Evolutionary conservation across 1,140 invertebrate species (phyloP), one percentile per base, ranked within the genome.

Genomic region (fruit fly (Drosophila melanogaster)): DNA sequence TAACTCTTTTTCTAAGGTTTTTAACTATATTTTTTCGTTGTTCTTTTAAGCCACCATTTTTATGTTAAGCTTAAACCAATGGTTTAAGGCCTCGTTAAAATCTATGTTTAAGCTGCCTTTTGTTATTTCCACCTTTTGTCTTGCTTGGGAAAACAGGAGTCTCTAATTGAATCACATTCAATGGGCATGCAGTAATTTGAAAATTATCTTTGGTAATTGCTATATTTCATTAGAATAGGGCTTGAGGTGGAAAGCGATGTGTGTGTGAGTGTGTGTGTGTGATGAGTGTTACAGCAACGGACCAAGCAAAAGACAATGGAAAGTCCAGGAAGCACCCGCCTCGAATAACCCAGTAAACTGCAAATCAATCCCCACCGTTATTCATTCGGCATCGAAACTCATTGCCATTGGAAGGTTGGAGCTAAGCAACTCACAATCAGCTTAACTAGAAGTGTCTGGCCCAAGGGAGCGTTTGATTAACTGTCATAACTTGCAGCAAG

Each of bases 401-500:
- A 40, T 59, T 38, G 33, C 14, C 40, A n/a, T 26, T 24, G 6
- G 15, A 40, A 30, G 10, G 26, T 11, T 30, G 19, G 37, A 7
- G 8, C 12, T 1, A 5, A 4, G 22, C n/a, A 35, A 3, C 11
- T 19, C 30, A 19, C 49, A 58, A 33, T 46, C 41, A 44, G 41
- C n/a, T 43, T 24, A 33, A 46, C 26, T 58, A 24, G 37, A 43
- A 49, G 19, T 62, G n/a, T n/a, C 58, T 47, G 43, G 11, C 37
- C 37, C 5, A 22, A 26, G 24, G 15, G 62, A 30, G 35, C 40
- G 10, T 58, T 53, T 58, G 60, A 75, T 54, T 73, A 64, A 73
- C 55, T 67, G 30, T 57, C 60, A 73, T 66, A 72, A 60, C 50
- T 78, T 40, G n/a, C 15, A 15, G 19, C 15, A 17, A 11, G 3